Base-by-base conservation (phyloP, 2,888 invertebrate species). In the Taenaris catops region DNA sequence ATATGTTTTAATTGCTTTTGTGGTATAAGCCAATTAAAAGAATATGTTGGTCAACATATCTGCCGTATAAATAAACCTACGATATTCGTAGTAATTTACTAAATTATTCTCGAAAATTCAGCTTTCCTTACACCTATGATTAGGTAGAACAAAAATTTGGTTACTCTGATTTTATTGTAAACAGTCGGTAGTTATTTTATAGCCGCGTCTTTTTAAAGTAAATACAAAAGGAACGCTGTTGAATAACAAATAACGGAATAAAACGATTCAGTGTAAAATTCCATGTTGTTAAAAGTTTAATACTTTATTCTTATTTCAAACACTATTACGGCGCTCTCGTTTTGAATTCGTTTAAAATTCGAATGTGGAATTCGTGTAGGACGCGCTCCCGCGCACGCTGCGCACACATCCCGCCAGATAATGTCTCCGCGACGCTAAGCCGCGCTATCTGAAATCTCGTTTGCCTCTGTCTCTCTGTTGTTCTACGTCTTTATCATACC, bases 401-500 rank as follows among this genome's bases (percentile, higher is more conserved):
- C 41, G 50, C 46, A 37, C 44, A 46, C 46, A 39, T 43, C 42
- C 44, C 41, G 43, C 16, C 18, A 49, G 55, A 55, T 55, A 56
- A 42, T 45, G 49, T 50, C 54, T 49, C 40, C 39, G 23, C 39
- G 45, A 44, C 44, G 49, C 49, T 55, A 50, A 50, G 55, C 51
- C 38, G 55, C 49, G 51, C 63, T 81, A 79, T 80, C 78, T 74
- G 34, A 58, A 60, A 74, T 75, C 75, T 74, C 60, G 50, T 54
- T 55, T 56, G 51, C 55, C 55, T 46, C 55, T 61, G 64, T 66
- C 65, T 63, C 55, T 46, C 46, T 65, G 65, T 71, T 63, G 63
- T 43, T 40, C 36, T 55, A 79, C 65, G 57, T 72, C 75, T 80
- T 81, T 81, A 81, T 81, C 74, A 46, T 52, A 58, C 60, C 58